These are phyloP conservation scores for Chrysina gloriosa DNA, from an alignment of 2,888 invertebrate species.

Conservation along the genomic window DNA sequence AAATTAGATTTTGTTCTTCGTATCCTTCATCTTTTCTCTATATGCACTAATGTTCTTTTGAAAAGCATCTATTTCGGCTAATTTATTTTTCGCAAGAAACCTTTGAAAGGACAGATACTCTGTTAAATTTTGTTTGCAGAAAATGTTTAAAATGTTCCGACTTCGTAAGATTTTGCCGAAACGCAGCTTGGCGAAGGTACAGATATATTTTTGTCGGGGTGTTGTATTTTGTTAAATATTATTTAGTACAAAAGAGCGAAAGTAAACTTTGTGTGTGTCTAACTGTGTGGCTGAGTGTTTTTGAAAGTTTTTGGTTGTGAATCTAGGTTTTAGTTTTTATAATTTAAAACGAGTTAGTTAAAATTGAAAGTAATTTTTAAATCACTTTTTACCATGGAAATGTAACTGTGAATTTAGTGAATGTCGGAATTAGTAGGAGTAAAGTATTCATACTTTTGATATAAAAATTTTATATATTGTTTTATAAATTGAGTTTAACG, in stretches of 20 bases:
- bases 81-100: not conserved
- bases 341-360: no score
- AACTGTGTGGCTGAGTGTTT: conserved; percentile 5
- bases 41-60: conserved; percentile 30
- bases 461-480: no score
- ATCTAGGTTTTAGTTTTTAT: conserved; percentile 16
- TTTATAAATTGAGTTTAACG: no score
- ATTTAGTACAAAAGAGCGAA: not conserved
- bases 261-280: not conserved
- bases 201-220: conserved; percentile 44
- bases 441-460: no score
- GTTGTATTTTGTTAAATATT: conserved; percentile 26
- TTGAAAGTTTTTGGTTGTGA: conserved; percentile 1
- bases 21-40: conserved; percentile 22
- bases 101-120: conserved; percentile 55
- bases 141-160: conserved; percentile 74
- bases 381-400: no score
- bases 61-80: not conserved
- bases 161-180: conserved; percentile 73
- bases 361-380: no score
- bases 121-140: conserved; percentile 70
- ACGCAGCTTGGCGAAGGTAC: conserved; percentile 75
- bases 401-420: no score
- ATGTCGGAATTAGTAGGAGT: no score
- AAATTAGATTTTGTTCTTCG: conserved; percentile 32